phyloP scores from a whole-genome alignment of 2,888 invertebrate genomes.

The Dioctria rufipes region DNA sequence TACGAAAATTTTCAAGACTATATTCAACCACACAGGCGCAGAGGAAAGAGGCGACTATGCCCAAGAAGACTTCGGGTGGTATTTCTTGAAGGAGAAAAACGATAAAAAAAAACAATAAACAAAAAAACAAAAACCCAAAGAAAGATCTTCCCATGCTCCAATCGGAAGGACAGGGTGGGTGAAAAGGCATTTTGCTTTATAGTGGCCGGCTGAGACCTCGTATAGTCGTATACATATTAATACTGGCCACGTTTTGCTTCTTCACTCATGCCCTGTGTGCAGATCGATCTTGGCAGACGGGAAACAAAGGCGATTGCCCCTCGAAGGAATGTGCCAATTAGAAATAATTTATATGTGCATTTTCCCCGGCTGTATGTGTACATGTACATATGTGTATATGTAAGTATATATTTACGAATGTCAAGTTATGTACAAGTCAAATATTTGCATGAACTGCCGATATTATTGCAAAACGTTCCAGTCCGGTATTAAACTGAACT shows the following conservation, averaged over 20 bases:
- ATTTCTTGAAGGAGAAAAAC: slow-evolving; percentile 41
- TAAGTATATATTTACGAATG: slow-evolving; percentile 29
- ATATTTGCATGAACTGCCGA: slow-evolving; percentile 5
- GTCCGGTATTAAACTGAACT: background rate
- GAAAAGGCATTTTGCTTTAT: slow-evolving; percentile 17
- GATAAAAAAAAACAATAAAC: slow-evolving; percentile 16
- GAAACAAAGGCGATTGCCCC: slow-evolving; percentile 61
- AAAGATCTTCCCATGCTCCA: slow-evolving; percentile 50
- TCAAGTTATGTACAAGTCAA: background rate
- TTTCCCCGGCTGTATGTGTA: slow-evolving; percentile 4
- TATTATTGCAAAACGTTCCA: background rate
- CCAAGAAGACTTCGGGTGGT: slow-evolving; percentile 34
- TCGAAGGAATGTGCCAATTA: slow-evolving; percentile 63
- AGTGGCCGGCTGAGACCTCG: background rate
- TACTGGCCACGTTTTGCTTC: slow-evolving; percentile 31
- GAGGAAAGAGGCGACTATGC: background rate
- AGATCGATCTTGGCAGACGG: slow-evolving; percentile 58
- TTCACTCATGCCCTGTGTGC: slow-evolving; percentile 37
- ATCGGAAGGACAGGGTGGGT: slow-evolving; percentile 53
- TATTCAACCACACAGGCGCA: background rate
- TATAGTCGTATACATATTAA: background rate
- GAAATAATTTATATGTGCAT: slow-evolving; percentile 63
- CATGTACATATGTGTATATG: background rate
- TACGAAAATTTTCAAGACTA: background rate
- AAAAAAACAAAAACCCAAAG: background rate